These are phyloP conservation scores for Sinelater perroti DNA, from an alignment of 2,888 invertebrate species.

Conservation along the genomic window DNA sequence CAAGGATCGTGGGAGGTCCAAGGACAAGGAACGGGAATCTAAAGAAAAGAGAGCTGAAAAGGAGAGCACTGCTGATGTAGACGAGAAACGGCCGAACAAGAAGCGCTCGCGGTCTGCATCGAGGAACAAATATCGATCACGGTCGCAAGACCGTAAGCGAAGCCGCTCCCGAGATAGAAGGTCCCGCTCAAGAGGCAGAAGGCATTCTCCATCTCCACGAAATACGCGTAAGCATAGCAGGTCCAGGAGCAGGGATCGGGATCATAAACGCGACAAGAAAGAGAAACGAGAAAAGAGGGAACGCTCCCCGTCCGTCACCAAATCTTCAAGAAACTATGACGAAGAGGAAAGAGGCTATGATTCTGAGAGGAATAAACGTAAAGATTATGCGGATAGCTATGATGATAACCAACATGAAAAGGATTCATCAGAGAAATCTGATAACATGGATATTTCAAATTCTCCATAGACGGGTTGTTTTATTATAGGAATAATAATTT, in stretches of 20 bases:
- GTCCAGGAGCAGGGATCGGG: conserved; percentile 58
- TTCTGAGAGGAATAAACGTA: conserved; percentile 52
- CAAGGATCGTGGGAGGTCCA: conserved; percentile 55
- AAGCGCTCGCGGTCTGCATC: conserved; percentile 64
- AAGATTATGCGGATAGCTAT: conserved; percentile 44
- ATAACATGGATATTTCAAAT: conserved; percentile 84
- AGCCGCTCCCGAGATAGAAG: conserved; percentile 56
- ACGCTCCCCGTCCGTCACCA: conserved; percentile 51
- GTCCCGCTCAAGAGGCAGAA: conserved; percentile 60
- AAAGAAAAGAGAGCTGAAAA: conserved; percentile 57
- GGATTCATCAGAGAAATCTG: conserved; percentile 67
- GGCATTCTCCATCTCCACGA: conserved; percentile 59
- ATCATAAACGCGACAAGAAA: conserved; percentile 45
- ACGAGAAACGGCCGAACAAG: conserved; percentile 57
- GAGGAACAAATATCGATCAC: conserved; percentile 67
- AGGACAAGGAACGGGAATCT: conserved; percentile 52
- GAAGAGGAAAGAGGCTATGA: conserved; percentile 65
- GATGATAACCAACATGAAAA: conserved; percentile 61
- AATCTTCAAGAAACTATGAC: conserved; percentile 64
- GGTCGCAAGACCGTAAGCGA: conserved; percentile 67
- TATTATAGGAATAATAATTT: not conserved
- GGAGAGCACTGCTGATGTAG: conserved; percentile 52
- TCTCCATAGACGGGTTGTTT: conserved; percentile 73
- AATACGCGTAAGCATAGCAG: conserved; percentile 50
- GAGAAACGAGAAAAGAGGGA: conserved; percentile 54